Conservation (phyloP, 2,888 invertebrate genomes). For the Pristionchus mayeri region DNA sequence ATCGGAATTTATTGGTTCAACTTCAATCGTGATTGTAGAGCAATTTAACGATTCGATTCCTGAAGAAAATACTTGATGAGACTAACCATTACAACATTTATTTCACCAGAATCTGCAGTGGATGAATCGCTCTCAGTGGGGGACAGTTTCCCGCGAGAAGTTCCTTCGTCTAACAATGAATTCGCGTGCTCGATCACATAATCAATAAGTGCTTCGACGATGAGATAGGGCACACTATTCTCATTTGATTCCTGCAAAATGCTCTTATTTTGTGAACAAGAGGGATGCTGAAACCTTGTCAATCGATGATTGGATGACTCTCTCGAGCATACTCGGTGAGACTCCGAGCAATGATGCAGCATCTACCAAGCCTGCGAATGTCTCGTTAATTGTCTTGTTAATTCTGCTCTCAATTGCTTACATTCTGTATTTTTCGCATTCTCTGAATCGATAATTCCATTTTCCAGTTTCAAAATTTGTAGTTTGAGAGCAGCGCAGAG, state of each 20-base stretch:
- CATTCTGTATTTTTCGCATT: constrained; percentile 32
- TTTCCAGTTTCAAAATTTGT: neutral
- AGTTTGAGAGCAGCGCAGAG: constrained; percentile 1
- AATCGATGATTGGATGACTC: neutral
- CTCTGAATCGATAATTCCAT: neutral
- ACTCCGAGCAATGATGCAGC: constrained; percentile 11
- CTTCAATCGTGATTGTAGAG: neutral
- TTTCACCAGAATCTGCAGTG: constrained; percentile 26
- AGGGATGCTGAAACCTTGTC: neutral
- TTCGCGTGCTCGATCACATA: neutral
- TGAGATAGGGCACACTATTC: neutral
- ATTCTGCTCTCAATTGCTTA: too few species aligned
- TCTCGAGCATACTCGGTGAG: neutral
- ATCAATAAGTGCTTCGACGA: constrained; percentile 19
- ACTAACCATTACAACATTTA: neutral
- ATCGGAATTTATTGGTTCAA: neutral
- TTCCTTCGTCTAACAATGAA: neutral
- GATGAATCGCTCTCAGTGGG: constrained; percentile 22
- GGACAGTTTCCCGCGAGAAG: neutral
- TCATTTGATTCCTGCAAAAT: too few species aligned
- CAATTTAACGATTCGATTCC: neutral
- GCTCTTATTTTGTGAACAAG: neutral
- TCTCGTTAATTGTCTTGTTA: too few species aligned
- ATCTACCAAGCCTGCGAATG: neutral
- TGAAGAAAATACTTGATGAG: neutral